phyloP scores from a whole-genome alignment of 2,797 vertebrate genomes.

The Muscicapa striata region DNA sequence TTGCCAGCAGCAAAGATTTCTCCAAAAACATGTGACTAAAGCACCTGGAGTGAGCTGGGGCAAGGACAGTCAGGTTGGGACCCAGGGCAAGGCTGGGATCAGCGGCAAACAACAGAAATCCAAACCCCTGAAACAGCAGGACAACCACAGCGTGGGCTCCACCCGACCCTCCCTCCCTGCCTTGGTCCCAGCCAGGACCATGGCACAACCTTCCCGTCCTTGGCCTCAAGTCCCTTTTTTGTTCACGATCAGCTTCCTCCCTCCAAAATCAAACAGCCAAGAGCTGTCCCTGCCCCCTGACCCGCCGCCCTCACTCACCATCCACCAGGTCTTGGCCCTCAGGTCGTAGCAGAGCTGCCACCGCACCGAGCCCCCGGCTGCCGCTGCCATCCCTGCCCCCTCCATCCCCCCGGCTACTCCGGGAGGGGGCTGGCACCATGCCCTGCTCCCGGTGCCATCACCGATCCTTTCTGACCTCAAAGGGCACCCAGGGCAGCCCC shows the following conservation, averaged over 20 bases:
- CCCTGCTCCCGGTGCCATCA: not conserved
- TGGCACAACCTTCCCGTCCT: rapidly evolving
- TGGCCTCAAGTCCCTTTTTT: not conserved
- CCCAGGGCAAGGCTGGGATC: not conserved
- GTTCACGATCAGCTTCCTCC: rapidly evolving
- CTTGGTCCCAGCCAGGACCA: not conserved
- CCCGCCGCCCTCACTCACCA: conserved; percentile 81
- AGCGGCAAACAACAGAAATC: not conserved
- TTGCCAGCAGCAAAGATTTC: not conserved
- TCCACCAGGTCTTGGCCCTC: conserved; percentile 92
- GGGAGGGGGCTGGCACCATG: too few species aligned
- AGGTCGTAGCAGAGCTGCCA: conserved; percentile 92
- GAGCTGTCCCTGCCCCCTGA: rapidly evolving
- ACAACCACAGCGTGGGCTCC: rapidly evolving
- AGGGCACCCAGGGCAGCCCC: not conserved
- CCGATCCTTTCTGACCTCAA: not conserved
- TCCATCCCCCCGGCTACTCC: conserved; percentile 38
- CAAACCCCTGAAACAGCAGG: not conserved
- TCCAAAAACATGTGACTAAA: not conserved
- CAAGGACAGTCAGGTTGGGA: not conserved
- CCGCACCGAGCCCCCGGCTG: conserved; percentile 75
- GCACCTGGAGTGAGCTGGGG: not conserved
- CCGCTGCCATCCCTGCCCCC: not conserved
- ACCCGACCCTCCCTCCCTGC: not conserved
- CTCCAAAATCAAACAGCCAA: not conserved